Percentiles rank a stretch among this genome's conserved stretches.
Conservation (phyloP, 2,113 vertebrate species). For the Oreochromis spilurus region DNA sequence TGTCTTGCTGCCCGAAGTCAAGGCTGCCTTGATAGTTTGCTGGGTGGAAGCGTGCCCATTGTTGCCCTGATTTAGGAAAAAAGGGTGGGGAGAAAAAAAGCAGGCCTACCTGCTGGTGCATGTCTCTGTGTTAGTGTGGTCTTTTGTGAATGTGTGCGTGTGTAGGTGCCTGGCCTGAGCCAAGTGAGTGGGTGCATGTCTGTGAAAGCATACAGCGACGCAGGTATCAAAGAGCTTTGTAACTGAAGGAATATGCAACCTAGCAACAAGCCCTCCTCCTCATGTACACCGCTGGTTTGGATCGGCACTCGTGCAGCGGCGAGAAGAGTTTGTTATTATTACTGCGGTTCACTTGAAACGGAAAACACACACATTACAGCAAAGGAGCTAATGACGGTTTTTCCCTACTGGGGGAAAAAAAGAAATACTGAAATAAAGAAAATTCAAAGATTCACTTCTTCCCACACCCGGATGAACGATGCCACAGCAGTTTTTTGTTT, state of each 20-base stretch:
- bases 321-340: not conserved
- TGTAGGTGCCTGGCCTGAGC: not conserved
- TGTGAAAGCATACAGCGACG: slow-evolving; percentile 13
- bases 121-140: not conserved
- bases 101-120: not conserved
- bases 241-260: slow-evolving; percentile 40
- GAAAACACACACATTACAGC: not conserved
- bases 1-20: slow-evolving; percentile 3
- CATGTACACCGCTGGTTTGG: slow-evolving; percentile 27
- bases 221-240: slow-evolving; percentile 32
- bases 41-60: not conserved
- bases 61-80: slow-evolving; percentile 3
- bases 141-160: not conserved
- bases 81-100: not conserved
- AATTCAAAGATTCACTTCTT: not conserved
- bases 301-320: not conserved
- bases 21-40: slow-evolving; percentile 18
- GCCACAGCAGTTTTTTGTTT: not conserved
- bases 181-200: slow-evolving; percentile 16
- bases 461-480: not conserved
- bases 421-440: not conserved
- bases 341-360: not conserved
- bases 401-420: not conserved
- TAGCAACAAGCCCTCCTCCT: slow-evolving; percentile 55
- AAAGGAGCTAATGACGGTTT: not conserved